phyloP scores from a whole-genome alignment of 2,888 invertebrate genomes.

The Crioceris asparagi region DNA sequence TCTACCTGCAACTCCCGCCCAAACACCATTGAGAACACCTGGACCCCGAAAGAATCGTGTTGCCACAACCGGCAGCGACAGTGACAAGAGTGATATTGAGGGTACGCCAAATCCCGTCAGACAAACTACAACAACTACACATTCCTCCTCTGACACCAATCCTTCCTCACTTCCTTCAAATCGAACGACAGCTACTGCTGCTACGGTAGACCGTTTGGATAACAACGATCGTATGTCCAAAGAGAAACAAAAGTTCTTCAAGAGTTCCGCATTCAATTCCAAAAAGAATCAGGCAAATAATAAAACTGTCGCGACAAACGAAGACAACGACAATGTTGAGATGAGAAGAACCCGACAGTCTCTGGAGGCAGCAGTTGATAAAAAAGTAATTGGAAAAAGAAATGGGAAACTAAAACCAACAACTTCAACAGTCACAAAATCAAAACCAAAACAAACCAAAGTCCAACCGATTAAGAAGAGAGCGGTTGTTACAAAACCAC shows the following conservation, averaged over 20 bases:
- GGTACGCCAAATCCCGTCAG: slow-evolving; percentile 34
- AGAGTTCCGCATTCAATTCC: slow-evolving; percentile 67
- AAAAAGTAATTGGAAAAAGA: slow-evolving; percentile 8
- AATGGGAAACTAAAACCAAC: slow-evolving; percentile 8
- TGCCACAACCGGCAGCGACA: background rate
- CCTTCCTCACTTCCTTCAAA: too few species aligned
- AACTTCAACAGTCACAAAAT: background rate
- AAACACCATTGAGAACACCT: slow-evolving; percentile 11
- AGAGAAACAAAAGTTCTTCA: slow-evolving; percentile 81
- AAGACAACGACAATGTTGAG: slow-evolving; percentile 7
- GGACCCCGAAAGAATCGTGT: slow-evolving; percentile 1
- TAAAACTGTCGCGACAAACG: slow-evolving; percentile 2
- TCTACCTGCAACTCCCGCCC: slow-evolving; percentile 9
- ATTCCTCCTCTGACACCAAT: slow-evolving; percentile 16
- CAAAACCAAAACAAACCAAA: background rate
- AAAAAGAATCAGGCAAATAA: slow-evolving; percentile 33
- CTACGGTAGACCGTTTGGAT: slow-evolving; percentile 43
- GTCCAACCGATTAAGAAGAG: slow-evolving; percentile 4
- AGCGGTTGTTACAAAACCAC: slow-evolving; percentile 5
- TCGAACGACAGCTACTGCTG: too few species aligned
- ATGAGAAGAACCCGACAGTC: background rate
- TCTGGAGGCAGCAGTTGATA: slow-evolving; percentile 7
- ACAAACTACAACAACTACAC: slow-evolving; percentile 9
- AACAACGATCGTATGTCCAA: slow-evolving; percentile 70
- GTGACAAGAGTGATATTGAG: background rate